phyloP scores from a whole-genome alignment of 2,113 vertebrate species.

The Esox niger region DNA sequence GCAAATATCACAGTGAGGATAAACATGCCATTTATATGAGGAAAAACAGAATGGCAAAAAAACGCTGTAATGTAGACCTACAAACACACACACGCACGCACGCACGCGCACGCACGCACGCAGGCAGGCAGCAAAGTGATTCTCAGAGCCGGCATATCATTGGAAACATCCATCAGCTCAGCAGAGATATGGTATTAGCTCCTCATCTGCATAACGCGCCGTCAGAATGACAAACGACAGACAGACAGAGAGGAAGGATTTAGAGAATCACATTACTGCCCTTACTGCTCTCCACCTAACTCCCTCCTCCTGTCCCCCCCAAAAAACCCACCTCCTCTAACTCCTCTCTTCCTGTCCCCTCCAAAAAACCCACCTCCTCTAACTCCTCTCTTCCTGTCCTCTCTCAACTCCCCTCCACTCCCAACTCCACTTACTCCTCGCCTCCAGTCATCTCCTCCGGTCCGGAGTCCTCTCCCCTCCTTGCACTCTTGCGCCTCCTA shows the following conservation, averaged over 20 bases:
- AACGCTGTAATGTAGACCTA: not conserved
- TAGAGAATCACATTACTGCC: not conserved
- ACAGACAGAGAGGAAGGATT: conserved; percentile 5
- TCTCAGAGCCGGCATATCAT: conserved; percentile 61
- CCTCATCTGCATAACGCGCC: conserved; percentile 67
- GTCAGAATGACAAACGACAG: conserved; percentile 70
- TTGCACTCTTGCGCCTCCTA: not conserved
- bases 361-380: not conserved
- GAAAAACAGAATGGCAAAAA: not conserved
- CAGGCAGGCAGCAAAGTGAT: conserved; percentile 43
- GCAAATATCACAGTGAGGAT: not conserved
- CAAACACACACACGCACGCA: conserved; percentile 9
- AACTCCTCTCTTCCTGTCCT: not conserved
- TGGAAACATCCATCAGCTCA: conserved; percentile 69
- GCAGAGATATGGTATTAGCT: conserved; percentile 69
- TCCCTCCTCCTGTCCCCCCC: conserved; percentile 36
- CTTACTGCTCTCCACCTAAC: not conserved
- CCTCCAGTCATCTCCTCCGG: not conserved
- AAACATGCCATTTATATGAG: not conserved
- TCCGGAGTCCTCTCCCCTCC: not conserved
- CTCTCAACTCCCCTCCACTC: not conserved
- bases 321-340: not conserved
- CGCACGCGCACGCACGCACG: conserved; percentile 5
- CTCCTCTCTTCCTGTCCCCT: conserved; percentile 33
- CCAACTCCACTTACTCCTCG: not conserved